A percentile compares a stretch with the other conserved stretches of the same genome.
Conservation (phyloP, 2,888 invertebrate species). For the Ochlodes sylvanus region DNA sequence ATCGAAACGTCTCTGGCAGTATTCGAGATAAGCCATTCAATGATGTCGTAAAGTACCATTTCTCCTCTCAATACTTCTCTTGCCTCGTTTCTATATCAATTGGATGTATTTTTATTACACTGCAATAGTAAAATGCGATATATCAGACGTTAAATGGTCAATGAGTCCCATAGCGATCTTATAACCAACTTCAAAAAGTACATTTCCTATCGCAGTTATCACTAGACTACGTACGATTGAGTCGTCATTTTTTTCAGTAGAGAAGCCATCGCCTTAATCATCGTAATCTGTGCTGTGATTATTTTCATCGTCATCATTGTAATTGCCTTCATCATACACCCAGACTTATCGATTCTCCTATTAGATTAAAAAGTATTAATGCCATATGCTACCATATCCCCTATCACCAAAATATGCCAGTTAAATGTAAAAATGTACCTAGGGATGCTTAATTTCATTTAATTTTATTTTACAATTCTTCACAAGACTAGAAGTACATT, state of each 20-base stretch:
- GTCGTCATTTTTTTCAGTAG: too few relatives aligned
- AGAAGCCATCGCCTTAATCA: neutral
- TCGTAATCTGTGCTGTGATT: neutral
- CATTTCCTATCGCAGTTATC: too few relatives aligned
- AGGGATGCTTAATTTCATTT: too few relatives aligned
- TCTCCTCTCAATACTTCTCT: neutral
- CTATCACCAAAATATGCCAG: too few relatives aligned
- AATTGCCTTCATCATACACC: too few relatives aligned
- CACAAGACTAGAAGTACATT: neutral
- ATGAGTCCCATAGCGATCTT: too few relatives aligned
- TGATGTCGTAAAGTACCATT: constrained; percentile 8
- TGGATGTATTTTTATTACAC: neutral
- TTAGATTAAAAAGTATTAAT: neutral
- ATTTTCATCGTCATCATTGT: neutral
- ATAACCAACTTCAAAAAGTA: too few relatives aligned
- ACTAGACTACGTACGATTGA: too few relatives aligned
- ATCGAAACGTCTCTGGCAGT: neutral
- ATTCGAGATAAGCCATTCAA: neutral
- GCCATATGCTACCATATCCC: too few relatives aligned
- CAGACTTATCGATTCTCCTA: neutral
- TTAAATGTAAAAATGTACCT: too few relatives aligned
- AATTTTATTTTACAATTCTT: too few relatives aligned
- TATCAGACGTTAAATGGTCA: too few relatives aligned
- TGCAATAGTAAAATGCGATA: neutral
- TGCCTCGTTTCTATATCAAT: neutral